Evolutionary conservation across 2,113 vertebrate genomes (phyloP), one percentile per base, ranked within the genome.

Genomic region (Sceloporus tristichus): DNA sequence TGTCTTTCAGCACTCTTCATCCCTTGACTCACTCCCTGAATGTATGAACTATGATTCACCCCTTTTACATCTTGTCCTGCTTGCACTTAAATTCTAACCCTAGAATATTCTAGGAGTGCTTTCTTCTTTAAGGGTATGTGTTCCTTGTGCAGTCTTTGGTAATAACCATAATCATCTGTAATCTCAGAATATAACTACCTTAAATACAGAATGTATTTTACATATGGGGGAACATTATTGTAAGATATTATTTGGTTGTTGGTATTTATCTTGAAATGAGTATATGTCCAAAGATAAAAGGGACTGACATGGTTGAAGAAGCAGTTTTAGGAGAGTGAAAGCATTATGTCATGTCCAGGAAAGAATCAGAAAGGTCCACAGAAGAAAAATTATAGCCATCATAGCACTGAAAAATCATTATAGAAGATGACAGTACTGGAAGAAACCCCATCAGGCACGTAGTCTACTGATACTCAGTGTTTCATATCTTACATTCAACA

Each of bases 1-100:
- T 65, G 23, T 7, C 5, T 23, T 81, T 81, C 25, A 87, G 21
- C 14, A 74, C 53, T 48, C 34, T 87, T 62, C 54, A 85, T 82
- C 84, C 48, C 34, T 91, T 62, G 16, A 70, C 73, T 79, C 65
- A 4, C 25, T 9, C 23, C 8, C 25, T 62, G 34, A 40, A 42
- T 62, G 14, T 73, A 42, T 81, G 59, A 81, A 81, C 78, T 62
- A 13, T 81, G 66, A 81, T 87, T 87, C 85, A 87, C 68, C 53
- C 34, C 85, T 21, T n/a, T 23, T 27, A 65, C 82, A 71, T 88
- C 89, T 75, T 71, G 6, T 19, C 65, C 19, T 82, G 86, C 34
- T 89, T 29, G 83, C 76, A 89, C 71, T 88, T 71, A 89, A 94
- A 81, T 59, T 88, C 29, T 81, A 92, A 42, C 42, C 90, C 82